Percentiles rank a stretch among this genome's conserved stretches.
phyloP scores from a whole-genome alignment of 2,113 vertebrate species.

The Petrocephalus zakoni region DNA sequence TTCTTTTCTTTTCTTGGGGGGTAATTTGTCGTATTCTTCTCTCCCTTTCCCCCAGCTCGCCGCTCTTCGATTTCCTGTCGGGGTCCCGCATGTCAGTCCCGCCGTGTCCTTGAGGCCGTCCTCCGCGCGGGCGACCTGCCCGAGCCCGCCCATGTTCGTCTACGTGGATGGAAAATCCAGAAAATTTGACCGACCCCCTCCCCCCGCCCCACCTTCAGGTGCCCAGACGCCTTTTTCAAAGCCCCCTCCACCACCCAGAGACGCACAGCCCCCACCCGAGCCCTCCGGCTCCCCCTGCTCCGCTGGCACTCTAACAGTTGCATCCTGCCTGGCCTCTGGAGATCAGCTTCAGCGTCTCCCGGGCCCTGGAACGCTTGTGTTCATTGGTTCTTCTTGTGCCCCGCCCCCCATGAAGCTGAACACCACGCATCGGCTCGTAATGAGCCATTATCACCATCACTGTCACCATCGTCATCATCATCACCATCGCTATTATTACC shows the following conservation, averaged over 20 bases:
- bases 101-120: conserved; percentile 36
- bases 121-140: conserved; percentile 24
- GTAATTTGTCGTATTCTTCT: conserved; percentile 63
- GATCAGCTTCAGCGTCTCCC: background rate
- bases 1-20: conserved; percentile 54
- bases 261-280: background rate
- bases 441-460: background rate
- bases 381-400: background rate
- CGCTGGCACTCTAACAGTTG: background rate
- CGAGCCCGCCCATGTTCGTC: background rate
- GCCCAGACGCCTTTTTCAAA: too few relatives aligned
- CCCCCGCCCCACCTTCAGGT: background rate
- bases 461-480: background rate
- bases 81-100: conserved; percentile 58
- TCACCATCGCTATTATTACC: background rate
- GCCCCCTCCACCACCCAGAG: background rate
- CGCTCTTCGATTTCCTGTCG: conserved; percentile 67
- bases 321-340: background rate
- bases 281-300: background rate
- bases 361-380: background rate
- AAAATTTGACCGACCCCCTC: too few relatives aligned
- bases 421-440: background rate
- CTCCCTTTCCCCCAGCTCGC: conserved; percentile 42
- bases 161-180: background rate
- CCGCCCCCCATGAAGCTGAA: background rate